These are phyloP conservation scores for Agapornis roseicollis DNA, from an alignment of 2,113 vertebrate species.

Conservation along the genomic window DNA sequence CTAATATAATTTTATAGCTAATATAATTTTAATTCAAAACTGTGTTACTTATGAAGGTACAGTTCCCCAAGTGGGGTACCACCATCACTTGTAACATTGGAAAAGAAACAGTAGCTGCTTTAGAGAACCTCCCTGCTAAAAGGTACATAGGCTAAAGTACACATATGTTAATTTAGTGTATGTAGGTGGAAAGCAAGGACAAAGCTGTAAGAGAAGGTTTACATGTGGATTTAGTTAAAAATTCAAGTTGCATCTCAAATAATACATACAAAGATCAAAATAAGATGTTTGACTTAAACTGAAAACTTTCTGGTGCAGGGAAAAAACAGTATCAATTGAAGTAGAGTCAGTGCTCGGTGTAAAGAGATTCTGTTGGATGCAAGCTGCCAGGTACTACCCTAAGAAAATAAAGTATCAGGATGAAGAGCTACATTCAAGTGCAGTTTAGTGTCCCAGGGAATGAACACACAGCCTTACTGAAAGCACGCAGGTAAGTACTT, in stretches of 20 bases:
- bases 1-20: neutral
- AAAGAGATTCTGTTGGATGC: neutral
- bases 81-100: neutral
- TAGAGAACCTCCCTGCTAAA: neutral
- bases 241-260: neutral
- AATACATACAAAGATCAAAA: neutral
- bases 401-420: neutral
- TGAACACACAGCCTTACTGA: neutral
- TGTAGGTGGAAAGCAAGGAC: neutral
- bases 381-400: neutral
- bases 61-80: neutral
- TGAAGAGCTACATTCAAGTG: neutral
- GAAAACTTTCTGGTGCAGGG: neutral
- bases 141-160: neutral
- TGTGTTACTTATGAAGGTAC: neutral
- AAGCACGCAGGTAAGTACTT: neutral
- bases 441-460: neutral
- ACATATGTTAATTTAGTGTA: neutral
- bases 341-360: neutral
- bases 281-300: neutral
- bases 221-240: neutral
- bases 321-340: neutral
- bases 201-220: neutral
- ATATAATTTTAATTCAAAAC: neutral
- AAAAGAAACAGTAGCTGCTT: neutral